These are phyloP conservation scores for Symphodus melops DNA, from an alignment of 2,113 vertebrate species.

Conservation along the genomic window DNA sequence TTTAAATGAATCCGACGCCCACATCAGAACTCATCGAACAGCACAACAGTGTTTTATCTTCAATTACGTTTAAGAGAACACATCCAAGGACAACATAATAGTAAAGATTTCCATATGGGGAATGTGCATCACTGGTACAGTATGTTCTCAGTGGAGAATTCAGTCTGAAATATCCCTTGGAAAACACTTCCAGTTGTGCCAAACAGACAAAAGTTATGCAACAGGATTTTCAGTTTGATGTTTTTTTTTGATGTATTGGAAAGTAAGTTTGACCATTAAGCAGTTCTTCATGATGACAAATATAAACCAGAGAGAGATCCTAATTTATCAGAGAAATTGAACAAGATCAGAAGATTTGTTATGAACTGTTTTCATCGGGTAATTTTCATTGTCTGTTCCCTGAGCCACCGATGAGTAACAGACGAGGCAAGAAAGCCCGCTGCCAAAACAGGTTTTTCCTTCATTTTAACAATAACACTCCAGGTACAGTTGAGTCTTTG, in stretches of 20 bases:
- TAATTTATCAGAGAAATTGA: not conserved
- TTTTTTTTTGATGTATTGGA: constrained; percentile 5
- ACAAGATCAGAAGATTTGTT: too few relatives aligned
- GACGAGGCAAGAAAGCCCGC: too few relatives aligned
- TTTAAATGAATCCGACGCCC: constrained; percentile 13
- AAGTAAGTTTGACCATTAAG: not conserved
- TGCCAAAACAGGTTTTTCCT: too few relatives aligned
- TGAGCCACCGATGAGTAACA: too few relatives aligned
- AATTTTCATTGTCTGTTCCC: too few relatives aligned
- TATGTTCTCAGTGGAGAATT: constrained; percentile 32
- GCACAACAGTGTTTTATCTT: constrained; percentile 53
- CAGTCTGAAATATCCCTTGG: constrained; percentile 29
- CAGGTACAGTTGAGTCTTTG: too few relatives aligned
- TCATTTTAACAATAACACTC: too few relatives aligned
- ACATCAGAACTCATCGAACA: constrained; percentile 41
- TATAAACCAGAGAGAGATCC: not conserved
- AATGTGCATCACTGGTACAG: constrained; percentile 43
- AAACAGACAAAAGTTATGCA: constrained; percentile 24
- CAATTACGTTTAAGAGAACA: constrained; percentile 60
- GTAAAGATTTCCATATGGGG: constrained; percentile 69
- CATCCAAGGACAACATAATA: constrained; percentile 30
- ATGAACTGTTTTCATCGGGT: too few relatives aligned
- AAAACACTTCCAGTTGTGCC: constrained; percentile 17
- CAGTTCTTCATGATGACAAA: constrained; percentile 2
- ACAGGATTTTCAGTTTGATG: constrained; percentile 5